phyloP scores from a whole-genome alignment of 2,797 vertebrate genomes.

The Pelodytes ibericus region DNA sequence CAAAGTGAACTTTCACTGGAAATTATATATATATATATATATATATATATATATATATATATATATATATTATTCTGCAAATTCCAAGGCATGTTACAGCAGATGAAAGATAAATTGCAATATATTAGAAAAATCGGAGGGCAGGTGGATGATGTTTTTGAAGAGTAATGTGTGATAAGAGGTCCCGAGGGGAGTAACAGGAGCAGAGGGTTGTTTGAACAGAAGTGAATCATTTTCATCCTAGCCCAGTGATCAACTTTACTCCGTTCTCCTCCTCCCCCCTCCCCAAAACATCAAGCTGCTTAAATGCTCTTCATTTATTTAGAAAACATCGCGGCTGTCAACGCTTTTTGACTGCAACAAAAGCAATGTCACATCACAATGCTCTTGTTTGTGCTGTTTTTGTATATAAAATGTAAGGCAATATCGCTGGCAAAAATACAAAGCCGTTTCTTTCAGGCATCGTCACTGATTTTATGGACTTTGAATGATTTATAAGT shows the following conservation, averaged over 20 bases:
- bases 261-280: slow-evolving; percentile 47
- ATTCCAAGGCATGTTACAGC: slow-evolving; percentile 87
- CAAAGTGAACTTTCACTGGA: no score
- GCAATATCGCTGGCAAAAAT: slow-evolving; percentile 45
- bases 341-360: slow-evolving; percentile 27
- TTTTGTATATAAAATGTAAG: slow-evolving; percentile 54
- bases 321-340: slow-evolving; percentile 56
- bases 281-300: slow-evolving; percentile 63
- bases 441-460: slow-evolving; percentile 54
- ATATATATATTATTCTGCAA: slow-evolving; percentile 80
- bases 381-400: slow-evolving; percentile 6
- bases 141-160: slow-evolving; percentile 72
- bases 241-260: slow-evolving; percentile 69
- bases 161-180: slow-evolving; percentile 69
- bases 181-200: slow-evolving; percentile 64
- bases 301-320: slow-evolving; percentile 58
- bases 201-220: slow-evolving; percentile 73
- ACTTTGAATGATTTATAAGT: slow-evolving; percentile 58
- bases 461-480: slow-evolving; percentile 58
- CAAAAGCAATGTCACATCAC: neutral
- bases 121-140: slow-evolving; percentile 67
- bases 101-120: slow-evolving; percentile 74
- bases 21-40: no score
- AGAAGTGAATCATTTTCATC: slow-evolving; percentile 70
- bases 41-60: no score